Evolutionary conservation across 2,888 invertebrate genomes (phyloP), one percentile per base, ranked within the genome.

Genomic region (Plagodis dolabraria): DNA sequence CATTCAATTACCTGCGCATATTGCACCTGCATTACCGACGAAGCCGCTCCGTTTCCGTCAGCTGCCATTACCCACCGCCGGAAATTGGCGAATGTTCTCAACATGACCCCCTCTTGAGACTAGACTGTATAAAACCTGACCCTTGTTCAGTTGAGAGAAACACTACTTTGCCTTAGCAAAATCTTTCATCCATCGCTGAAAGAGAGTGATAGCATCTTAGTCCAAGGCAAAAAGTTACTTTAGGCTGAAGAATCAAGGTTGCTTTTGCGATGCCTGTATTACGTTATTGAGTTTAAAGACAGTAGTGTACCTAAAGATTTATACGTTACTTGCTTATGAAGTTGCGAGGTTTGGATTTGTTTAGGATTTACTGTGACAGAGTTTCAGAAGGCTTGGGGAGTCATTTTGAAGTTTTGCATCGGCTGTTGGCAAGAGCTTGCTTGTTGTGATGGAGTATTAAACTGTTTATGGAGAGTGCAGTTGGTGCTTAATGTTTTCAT

Each of bases 271-370:
- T 12, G 40, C 12, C 22, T 2, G 35, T 10, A n/a, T 50, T 53
- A 47, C 47, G 44, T 58, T 63, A 63, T 65, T 58, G 53, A 58
- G 62, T 65, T 62, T 52, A 6, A 47, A 65, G 59, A 59, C 45
- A 45, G 54, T 53, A 54, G 57, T 42, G 58, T 53, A 42, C 10
- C 49, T 59, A 54, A 54, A 65, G 65, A 63, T 65, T 65, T 61
- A 63, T 58, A 55, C 48, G 62, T 62, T 62, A 58, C 45, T 59
- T 59, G 58, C 58, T 61, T 63, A 60, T 65, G 57, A 65, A 59
- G 63, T 66, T 63, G 40, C 54, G 42, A 38, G 46, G 53, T 57
- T 52, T 57, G 58, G 64, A 64, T 66, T 64, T 64, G 61, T 64
- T 66, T 62, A 62, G 66, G 53, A 64, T 63, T 64, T 63, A 58